Evolutionary conservation across 2,797 vertebrate genomes (phyloP).

Genomic region (Ataeniobius toweri): DNA sequence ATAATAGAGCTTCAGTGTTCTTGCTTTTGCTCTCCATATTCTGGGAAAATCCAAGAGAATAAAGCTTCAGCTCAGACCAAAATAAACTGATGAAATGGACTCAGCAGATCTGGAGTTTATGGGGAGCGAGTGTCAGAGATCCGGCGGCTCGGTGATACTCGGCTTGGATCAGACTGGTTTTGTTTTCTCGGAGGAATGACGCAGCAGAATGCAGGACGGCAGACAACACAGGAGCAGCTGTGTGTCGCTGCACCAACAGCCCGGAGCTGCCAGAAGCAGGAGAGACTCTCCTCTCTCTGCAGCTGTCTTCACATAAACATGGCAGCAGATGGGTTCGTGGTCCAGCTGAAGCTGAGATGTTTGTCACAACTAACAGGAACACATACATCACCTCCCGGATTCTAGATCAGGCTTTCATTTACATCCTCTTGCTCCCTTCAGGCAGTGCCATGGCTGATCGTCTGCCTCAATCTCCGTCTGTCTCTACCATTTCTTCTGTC

Average conservation of each 20-base stretch:
- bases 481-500: no score
- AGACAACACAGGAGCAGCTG: conserved; percentile 45
- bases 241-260: conserved; percentile 40
- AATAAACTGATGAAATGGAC: no score
- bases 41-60: no score
- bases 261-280: conserved; percentile 38
- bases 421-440: neutral
- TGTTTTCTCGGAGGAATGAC: conserved; percentile 27
- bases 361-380: no score
- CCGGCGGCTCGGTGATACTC: neutral
- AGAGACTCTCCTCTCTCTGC: conserved; percentile 2
- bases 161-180: neutral
- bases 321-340: neutral
- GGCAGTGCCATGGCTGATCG: neutral
- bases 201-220: conserved; percentile 39
- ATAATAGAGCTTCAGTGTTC: no score
- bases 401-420: neutral
- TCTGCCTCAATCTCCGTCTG: neutral
- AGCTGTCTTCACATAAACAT: neutral
- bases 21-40: no score
- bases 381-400: no score
- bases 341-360: neutral
- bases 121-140: conserved; percentile 18
- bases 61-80: no score
- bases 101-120: neutral